Evolutionary conservation across 2,888 invertebrate species (phyloP).

Genomic region (Therioaphis trifolii): DNA sequence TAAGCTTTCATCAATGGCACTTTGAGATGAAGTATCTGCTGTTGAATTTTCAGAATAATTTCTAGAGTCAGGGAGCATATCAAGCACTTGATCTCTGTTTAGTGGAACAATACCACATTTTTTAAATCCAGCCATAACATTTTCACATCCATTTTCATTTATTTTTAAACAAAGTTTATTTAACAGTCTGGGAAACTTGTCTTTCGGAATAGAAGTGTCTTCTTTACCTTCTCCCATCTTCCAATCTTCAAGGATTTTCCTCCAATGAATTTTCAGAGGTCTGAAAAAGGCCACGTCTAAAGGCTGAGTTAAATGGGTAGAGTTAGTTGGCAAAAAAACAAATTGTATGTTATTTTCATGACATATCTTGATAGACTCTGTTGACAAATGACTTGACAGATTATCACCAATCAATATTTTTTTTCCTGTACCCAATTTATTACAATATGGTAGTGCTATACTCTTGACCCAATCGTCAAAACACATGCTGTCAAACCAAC

Average conservation of each 20-base stretch:
- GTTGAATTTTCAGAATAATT: background rate
- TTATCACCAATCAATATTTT: conserved; percentile 58
- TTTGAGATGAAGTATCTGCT: background rate
- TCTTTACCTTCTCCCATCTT: conserved; percentile 20
- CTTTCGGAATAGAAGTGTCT: conserved; percentile 29
- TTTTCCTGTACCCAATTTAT: conserved; percentile 29
- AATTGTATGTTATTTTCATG: conserved; percentile 62
- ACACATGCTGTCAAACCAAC: conserved; percentile 52
- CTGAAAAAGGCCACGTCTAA: too few species aligned
- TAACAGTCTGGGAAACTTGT: conserved; percentile 51
- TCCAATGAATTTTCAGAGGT: conserved; percentile 63
- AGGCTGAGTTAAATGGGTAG: too few species aligned
- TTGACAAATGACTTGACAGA: conserved; percentile 62
- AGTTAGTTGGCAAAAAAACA: too few species aligned
- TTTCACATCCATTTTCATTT: conserved; percentile 34
- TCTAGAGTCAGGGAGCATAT: background rate
- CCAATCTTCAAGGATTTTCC: conserved; percentile 59
- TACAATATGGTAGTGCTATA: conserved; percentile 38
- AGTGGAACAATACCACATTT: conserved; percentile 54
- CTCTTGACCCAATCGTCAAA: conserved; percentile 39
- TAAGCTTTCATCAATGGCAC: conserved; percentile 15
- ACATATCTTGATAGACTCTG: conserved; percentile 63
- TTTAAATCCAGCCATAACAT: conserved; percentile 54
- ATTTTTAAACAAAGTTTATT: conserved; percentile 40
- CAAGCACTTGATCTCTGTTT: conserved; percentile 29